These are phyloP conservation scores for Glaucopsyche alexis DNA, from an alignment of 2,888 invertebrate genomes.

Conservation along the genomic window DNA sequence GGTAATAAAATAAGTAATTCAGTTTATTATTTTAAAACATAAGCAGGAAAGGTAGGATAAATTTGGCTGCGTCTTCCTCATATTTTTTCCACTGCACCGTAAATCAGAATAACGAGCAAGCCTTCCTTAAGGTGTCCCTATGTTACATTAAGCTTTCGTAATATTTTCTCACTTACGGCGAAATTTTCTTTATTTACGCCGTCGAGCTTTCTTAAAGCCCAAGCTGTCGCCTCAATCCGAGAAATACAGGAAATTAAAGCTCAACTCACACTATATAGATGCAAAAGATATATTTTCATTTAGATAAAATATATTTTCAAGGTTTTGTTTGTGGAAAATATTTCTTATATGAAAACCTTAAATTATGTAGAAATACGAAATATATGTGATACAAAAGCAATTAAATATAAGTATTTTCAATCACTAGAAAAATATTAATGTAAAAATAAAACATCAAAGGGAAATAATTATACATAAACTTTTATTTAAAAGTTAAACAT, in stretches of 20 bases:
- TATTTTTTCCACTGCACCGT: slow-evolving; percentile 52
- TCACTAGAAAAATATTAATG: too few species aligned
- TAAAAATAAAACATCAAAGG: too few species aligned
- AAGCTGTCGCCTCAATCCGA: slow-evolving; percentile 63
- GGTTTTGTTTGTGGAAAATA: background rate
- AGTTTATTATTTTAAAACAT: too few species aligned
- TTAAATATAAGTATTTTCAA: too few species aligned
- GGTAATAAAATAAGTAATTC: too few species aligned
- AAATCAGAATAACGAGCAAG: slow-evolving; percentile 76
- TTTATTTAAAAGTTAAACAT: background rate
- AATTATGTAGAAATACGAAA: too few species aligned
- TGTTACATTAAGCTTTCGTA: slow-evolving; percentile 74
- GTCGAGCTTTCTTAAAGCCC: slow-evolving; percentile 52
- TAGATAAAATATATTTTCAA: background rate
- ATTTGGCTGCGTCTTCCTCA: slow-evolving; percentile 28
- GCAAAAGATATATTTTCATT: background rate
- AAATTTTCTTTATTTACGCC: slow-evolving; percentile 75
- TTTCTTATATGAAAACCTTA: background rate
- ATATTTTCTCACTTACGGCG: slow-evolving; percentile 78
- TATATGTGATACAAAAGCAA: too few species aligned
- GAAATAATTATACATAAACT: background rate
- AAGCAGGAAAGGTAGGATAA: too few species aligned
- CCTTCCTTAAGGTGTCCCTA: slow-evolving; percentile 70
- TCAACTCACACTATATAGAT: slow-evolving; percentile 24
- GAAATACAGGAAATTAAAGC: slow-evolving; percentile 47